Base-by-base conservation (phyloP, 2,113 vertebrate genomes). In the Hymenochirus boettgeri region DNA sequence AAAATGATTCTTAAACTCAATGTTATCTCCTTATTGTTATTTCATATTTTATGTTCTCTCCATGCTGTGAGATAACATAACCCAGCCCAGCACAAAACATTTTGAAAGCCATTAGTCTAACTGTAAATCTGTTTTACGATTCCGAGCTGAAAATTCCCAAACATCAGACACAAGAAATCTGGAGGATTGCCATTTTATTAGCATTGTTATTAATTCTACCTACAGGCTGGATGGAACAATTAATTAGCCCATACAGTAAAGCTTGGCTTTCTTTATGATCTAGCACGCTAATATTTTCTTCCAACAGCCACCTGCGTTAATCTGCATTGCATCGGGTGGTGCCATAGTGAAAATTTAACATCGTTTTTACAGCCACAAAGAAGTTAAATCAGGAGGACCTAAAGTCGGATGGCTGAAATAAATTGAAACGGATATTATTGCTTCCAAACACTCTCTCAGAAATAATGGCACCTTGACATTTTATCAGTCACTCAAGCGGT, bases 381-480 rank as follows among this genome's bases (percentile, higher is more conserved):
- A 82, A 81, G 83, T 76, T 78, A 84, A 84, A 83, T 72, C 71
- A 35, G 53, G 59, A 75, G 80, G 75, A 69, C 76, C 82, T 78
- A 80, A 77, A 85, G 79, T 84, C 80, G 82, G 82, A 81, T 80
- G 77, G 75, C 79, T 76, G 82, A 86, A 80, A 88, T 85, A 88
- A 86, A 86, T 87, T 81, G 84, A 88, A 87, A 84, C 23, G 73
- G 77, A 87, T 84, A 81, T 87, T 84, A 84, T 76, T 83, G 81
- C 79, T 85, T 79, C 81, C 86, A 86, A 88, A 87, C 76, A 76
- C 63, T 83, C 78, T 84, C 81, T 82, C 82, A 82, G 80, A 87
- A 89, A 87, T 88, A 87, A 89, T 86, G 83, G 84, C 82, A 83
- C 83, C 84, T 85, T 88, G 88, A 88, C 86, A 88, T 89, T 88